Evolutionary conservation across 2,888 invertebrate genomes (phyloP), one percentile per base, ranked within the genome.

Genomic region (Parnassius orleans): DNA sequence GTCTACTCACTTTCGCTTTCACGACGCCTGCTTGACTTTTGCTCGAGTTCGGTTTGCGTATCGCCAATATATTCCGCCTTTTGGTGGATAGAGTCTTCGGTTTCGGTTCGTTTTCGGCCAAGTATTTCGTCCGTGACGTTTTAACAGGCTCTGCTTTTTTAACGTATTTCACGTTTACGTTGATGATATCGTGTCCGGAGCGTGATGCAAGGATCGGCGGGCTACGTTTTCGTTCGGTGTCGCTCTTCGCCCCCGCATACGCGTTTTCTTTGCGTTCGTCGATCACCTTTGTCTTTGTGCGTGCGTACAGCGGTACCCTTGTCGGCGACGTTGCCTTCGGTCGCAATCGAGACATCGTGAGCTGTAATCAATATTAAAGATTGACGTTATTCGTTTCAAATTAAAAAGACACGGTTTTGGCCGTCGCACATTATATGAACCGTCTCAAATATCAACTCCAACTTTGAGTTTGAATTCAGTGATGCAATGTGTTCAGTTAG

Each of bases 211-310:
- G 75, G 2, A 78, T 71, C 47, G 72, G 73, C 12, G 73, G 72
- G 57, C 69, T 71, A n/a, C 72, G 72, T 48, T 69, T 70, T n/a
- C 79, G 77, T 57, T 87, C 87, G 9, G 78, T 41, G 71, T 86
- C 88, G 9, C 76, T 74, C 67, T 86, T 87, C 52, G 84, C 86
- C 54, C 83, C 86, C 14, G 72, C 81, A 79, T 87, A 91, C 1
- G 91, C 78, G 81, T 91, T 91, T 72, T 91, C 91, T 65, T 91
- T 91, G 64, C 90, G 83, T 62, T 91, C 91, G 66, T 90, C 90
- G 3, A 80, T 84, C 54, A 81, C 84, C 63, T 90, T 90, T 9
- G 72, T 81, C 65, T 90, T 90, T 58, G 86, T 77, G 57, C 90
- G 87, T 24, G 81, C 78, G 79, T 83, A 90, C 33, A 86, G 76